Conservation (phyloP, 2,888 invertebrate species). For the Taphrorychus bicolor region DNA sequence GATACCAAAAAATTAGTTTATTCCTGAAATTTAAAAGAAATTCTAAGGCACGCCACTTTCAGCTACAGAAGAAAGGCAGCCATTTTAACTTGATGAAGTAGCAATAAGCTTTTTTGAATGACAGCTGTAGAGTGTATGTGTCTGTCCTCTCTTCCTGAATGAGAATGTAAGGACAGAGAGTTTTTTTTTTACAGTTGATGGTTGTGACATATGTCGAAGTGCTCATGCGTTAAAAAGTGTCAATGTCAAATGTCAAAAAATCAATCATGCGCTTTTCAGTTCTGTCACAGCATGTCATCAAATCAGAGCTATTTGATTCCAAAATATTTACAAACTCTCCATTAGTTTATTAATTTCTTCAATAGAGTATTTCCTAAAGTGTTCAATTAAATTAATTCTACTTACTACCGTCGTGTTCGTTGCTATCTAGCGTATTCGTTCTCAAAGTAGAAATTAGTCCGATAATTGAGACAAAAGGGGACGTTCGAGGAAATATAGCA, state of each 20-base stretch:
- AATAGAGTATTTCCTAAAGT: background rate
- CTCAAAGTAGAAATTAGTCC: background rate
- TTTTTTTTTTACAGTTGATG: too few relatives aligned
- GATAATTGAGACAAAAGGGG: background rate
- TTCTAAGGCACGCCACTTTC: too few relatives aligned
- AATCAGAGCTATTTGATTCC: slow-evolving; percentile 4
- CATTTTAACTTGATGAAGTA: too few relatives aligned
- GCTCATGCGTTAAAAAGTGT: background rate
- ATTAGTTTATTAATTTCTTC: background rate
- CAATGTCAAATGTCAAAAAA: background rate
- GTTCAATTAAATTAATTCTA: background rate
- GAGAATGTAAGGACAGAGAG: too few relatives aligned
- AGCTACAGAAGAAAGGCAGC: too few relatives aligned
- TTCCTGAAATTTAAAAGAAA: too few relatives aligned
- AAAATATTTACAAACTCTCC: slow-evolving; percentile 33
- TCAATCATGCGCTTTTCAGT: background rate
- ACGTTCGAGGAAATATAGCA: slow-evolving; percentile 31
- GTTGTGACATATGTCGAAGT: background rate
- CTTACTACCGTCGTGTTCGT: background rate
- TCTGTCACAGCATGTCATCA: background rate
- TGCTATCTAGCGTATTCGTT: background rate
- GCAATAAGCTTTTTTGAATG: too few relatives aligned
- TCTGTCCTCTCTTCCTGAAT: too few relatives aligned
- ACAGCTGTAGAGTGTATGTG: too few relatives aligned
- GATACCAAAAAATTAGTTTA: too few relatives aligned